These are phyloP conservation scores for Cydia pomonella DNA, from an alignment of 1,140 invertebrate species.

Conservation along the genomic window DNA sequence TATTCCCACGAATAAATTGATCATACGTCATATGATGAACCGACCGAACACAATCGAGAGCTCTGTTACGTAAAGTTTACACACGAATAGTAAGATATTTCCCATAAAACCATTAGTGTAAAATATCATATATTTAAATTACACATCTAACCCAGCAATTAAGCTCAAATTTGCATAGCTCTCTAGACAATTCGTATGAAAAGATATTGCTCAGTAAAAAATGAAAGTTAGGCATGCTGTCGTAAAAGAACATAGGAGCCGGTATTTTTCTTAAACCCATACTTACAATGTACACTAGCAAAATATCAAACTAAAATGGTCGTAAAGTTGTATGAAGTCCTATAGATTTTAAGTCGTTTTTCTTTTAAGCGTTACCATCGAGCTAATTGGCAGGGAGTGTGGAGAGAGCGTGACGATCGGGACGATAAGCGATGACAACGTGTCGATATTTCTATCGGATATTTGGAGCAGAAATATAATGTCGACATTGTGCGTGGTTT, in stretches of 20 bases:
- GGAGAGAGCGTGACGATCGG: slow-evolving; percentile 59
- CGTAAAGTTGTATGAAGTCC: not conserved
- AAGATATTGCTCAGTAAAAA: not conserved
- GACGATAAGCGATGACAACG: slow-evolving; percentile 30
- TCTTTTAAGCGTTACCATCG: slow-evolving; percentile 42
- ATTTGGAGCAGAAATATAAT: slow-evolving; percentile 23
- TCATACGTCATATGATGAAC: not conserved
- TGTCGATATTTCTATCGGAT: slow-evolving; percentile 28
- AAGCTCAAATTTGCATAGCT: not conserved
- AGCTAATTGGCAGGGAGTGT: slow-evolving; percentile 50
- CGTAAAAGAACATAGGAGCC: not conserved
- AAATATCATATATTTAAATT: not conserved
- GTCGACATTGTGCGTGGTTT: not conserved
- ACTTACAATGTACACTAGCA: not conserved
- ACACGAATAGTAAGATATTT: not conserved
- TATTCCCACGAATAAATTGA: not conserved
- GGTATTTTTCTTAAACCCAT: not conserved
- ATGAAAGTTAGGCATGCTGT: slow-evolving; percentile 13
- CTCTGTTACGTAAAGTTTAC: not conserved
- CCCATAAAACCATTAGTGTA: not conserved
- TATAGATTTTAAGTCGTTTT: not conserved
- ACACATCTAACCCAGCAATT: not conserved
- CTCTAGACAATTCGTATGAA: not conserved
- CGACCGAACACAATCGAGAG: not conserved
- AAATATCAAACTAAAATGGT: slow-evolving; percentile 19